Evolutionary conservation across 1,140 invertebrate genomes (phyloP).

Genomic region (Tachypleus tridentatus): DNA sequence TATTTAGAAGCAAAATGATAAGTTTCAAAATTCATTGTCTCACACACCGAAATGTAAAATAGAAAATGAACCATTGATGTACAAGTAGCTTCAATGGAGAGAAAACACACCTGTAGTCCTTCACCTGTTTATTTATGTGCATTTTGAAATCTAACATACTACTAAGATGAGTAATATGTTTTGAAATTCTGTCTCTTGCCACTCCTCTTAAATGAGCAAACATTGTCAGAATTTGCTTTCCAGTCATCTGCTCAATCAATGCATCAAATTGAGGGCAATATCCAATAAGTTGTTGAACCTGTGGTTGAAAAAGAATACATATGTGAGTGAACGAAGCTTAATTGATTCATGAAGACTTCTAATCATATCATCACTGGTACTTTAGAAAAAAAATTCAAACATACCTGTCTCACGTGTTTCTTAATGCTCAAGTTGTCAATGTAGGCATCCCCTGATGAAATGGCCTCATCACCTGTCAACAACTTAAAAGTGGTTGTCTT

Average conservation of each 20-base stretch:
- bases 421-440: constrained; percentile 35
- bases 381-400: not conserved
- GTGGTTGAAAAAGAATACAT: not conserved
- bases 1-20: too few relatives aligned
- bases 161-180: constrained; percentile 28
- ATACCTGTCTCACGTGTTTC: constrained; percentile 38
- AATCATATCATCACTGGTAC: too few relatives aligned
- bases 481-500: constrained; percentile 82
- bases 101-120: constrained; percentile 40
- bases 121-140: constrained; percentile 39
- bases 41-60: too few relatives aligned
- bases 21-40: too few relatives aligned
- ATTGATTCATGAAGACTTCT: too few relatives aligned
- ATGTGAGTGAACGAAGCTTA: too few relatives aligned
- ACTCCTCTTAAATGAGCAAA: constrained; percentile 39
- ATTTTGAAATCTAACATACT: constrained; percentile 30
- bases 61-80: too few relatives aligned
- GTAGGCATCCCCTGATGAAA: constrained; percentile 38
- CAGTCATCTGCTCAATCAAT: constrained; percentile 36
- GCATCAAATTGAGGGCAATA: constrained; percentile 56
- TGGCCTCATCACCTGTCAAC: constrained; percentile 48
- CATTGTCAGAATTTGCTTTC: constrained; percentile 36
- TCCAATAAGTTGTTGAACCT: constrained; percentile 45
- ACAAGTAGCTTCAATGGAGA: constrained; percentile 21
- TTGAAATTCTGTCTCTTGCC: constrained; percentile 43